Conservation (phyloP, 2,797 vertebrate species). For the Microctenopoma lineatum region DNA sequence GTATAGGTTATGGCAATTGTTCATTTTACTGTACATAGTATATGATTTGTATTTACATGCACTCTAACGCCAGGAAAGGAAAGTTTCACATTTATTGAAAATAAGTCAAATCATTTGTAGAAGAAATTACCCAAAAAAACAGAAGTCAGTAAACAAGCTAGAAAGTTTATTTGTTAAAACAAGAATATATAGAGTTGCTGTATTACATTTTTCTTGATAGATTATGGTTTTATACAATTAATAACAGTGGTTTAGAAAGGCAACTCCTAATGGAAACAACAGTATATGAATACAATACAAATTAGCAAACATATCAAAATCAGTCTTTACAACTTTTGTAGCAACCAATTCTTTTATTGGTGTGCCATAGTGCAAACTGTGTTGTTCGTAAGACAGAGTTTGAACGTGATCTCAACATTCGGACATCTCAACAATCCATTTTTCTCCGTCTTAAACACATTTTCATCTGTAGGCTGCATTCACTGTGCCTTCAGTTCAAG, state of each 20-base stretch:
- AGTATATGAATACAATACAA: constrained; percentile 93
- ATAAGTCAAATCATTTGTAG: neutral
- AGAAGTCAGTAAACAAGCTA: constrained; percentile 83
- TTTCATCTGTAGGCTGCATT: constrained; percentile 81
- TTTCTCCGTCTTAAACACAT: constrained; percentile 80
- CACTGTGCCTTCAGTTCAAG: constrained; percentile 85
- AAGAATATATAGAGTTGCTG: constrained; percentile 83
- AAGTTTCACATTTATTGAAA: neutral
- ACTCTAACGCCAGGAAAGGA: neutral
- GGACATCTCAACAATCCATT: constrained; percentile 53
- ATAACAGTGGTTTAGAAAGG: constrained; percentile 91
- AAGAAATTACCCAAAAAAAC: constrained; percentile 48
- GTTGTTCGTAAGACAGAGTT: constrained; percentile 87
- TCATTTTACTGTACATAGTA: neutral
- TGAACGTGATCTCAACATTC: constrained; percentile 80
- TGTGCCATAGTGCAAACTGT: constrained; percentile 94
- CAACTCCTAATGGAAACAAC: constrained; percentile 93
- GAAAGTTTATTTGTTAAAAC: constrained; percentile 87
- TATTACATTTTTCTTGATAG: constrained; percentile 83
- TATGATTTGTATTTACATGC: neutral
- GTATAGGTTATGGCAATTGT: neutral
- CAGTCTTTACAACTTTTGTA: constrained; percentile 93
- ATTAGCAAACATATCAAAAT: constrained; percentile 93
- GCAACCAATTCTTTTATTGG: constrained; percentile 91
- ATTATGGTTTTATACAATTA: constrained; percentile 87